Evolutionary conservation across 2,113 vertebrate genomes (phyloP).

Genomic region (Caloenas nicobarica): DNA sequence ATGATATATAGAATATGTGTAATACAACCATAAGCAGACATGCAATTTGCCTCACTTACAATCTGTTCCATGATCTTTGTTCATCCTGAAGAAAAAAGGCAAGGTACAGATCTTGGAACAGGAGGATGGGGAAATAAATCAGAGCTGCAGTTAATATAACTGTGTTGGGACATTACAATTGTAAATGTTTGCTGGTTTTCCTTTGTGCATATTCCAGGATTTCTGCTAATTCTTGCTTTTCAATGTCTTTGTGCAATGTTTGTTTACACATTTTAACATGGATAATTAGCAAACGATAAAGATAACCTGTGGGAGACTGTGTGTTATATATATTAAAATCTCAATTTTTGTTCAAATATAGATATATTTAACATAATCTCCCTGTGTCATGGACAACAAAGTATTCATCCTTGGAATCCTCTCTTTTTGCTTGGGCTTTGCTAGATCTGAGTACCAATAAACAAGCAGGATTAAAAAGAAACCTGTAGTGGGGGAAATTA

Average conservation of each 20-base stretch:
- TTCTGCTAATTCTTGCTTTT: conserved; percentile 26
- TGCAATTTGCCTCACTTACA: conserved; percentile 73
- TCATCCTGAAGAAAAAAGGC: conserved; percentile 63
- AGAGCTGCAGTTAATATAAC: conserved; percentile 66
- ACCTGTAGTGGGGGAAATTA: conserved; percentile 5
- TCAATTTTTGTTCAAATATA: conserved; percentile 23
- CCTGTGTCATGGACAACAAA: background rate
- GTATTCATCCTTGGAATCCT: background rate
- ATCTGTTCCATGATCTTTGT: conserved; percentile 78
- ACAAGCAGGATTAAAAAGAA: conserved; percentile 37
- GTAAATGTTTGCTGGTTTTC: background rate
- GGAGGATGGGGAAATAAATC: conserved; percentile 58
- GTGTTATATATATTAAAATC: conserved; percentile 26
- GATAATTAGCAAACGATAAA: background rate
- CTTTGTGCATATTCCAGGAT: conserved; percentile 46
- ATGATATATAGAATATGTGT: conserved; percentile 72
- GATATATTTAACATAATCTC: background rate
- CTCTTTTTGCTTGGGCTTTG: conserved; percentile 72
- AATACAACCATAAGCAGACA: conserved; percentile 73
- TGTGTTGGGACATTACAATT: background rate
- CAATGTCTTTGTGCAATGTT: background rate
- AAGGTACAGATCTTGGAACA: conserved; percentile 49
- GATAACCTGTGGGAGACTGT: background rate
- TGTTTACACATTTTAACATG: background rate
- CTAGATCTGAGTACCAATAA: background rate